Base-by-base conservation (phyloP, 92 coral and sea anemone species). In the Phenganax subtilis region DNA sequence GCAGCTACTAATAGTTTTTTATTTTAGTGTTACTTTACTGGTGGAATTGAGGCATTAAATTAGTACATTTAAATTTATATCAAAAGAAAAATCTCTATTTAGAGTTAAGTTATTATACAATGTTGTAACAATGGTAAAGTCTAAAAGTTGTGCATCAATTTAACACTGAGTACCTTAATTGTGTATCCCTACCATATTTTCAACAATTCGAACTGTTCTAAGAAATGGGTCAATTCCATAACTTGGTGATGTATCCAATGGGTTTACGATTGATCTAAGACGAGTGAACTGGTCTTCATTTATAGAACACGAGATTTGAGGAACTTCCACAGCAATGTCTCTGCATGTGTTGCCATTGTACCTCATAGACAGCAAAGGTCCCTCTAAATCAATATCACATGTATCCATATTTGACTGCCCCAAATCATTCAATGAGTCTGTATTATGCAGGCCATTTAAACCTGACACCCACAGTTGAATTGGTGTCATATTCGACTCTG, bases 391-490 rank as follows among this genome's bases (percentile, higher is more conserved):
- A 25, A 66, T 30, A 16, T 10, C 72, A 66, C 25, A 66, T 9
- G 51, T 12, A 66, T 30, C 31, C 47, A 25, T 10, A 16, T 30
- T 66, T 66, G 47, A 27, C 16, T 10, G 12, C 51, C 31, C 72
- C 31, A 66, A 12, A 17, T 61, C 67, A 14, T 61, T 17, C 15
- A 16, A 16, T 25, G 51, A 6, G 10, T 16, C 12, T 25, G 7
- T 20, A 25, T 25, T 9, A 11, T 64, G 30, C 51, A 8, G 31
- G 25, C 16, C 47, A 30, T 27, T 66, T 27, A 66, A 30, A 66
- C 89, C 89, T 55, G 54, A 72, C 51, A 89, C 72, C 92, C 92
- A 89, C 57, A 84, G 86, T 75, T 89, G 92, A 68, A 75, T 72
- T 62, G 90, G 92, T 72, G 92, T 64, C 81, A 66, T 82, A 71